Percentiles rank a stretch among this genome's conserved stretches.
phyloP scores from a whole-genome alignment of 1,140 invertebrate genomes.

The Neodiprion fabricii region DNA sequence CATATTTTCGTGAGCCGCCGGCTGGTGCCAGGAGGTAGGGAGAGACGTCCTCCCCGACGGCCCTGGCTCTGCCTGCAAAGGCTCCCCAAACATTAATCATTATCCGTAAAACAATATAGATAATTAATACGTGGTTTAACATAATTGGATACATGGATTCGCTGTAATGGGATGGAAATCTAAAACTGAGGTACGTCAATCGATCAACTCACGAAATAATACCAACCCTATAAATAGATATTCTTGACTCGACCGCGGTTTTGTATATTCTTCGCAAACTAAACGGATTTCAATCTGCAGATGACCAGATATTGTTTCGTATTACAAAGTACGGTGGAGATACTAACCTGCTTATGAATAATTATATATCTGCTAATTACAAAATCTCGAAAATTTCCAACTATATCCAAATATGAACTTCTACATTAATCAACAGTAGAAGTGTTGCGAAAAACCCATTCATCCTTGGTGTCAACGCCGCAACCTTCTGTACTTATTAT shows the following conservation, averaged over 20 bases:
- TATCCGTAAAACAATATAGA: constrained; percentile 50
- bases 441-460: no score
- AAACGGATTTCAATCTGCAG: constrained; percentile 18
- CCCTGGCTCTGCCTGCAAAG: background rate
- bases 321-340: no score
- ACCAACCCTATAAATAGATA: background rate
- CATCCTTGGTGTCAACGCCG: no score
- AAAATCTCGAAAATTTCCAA: no score
- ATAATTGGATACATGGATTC: constrained; percentile 44
- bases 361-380: no score
- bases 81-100: constrained; percentile 43
- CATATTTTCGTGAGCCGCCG: constrained; percentile 3
- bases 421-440: no score
- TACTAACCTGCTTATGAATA: no score
- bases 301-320: no score
- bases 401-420: no score
- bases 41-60: background rate
- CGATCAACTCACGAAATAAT: constrained; percentile 38
- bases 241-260: background rate
- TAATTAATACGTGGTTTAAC: constrained; percentile 54
- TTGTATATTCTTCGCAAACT: background rate
- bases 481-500: no score
- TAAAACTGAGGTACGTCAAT: constrained; percentile 33
- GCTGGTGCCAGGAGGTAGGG: constrained; percentile 6
- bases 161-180: constrained; percentile 39